A percentile compares a stretch with the other conserved stretches of the same genome.
These are phyloP conservation scores for Lutraria rhynchaena DNA, from an alignment of 1,140 invertebrate species.

Conservation along the genomic window DNA sequence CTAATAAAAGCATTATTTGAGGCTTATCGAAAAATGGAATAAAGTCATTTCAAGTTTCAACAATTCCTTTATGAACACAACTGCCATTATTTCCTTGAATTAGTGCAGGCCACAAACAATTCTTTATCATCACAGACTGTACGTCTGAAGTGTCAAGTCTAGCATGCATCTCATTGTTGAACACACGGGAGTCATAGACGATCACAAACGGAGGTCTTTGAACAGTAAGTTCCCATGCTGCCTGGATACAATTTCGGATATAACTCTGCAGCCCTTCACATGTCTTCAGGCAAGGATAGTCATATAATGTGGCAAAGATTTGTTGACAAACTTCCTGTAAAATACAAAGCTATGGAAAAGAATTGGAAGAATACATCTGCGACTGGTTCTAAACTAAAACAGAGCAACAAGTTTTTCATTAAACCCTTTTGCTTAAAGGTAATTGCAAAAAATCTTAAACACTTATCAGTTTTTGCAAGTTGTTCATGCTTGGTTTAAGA, in stretches of 20 bases:
- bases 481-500: too few species aligned
- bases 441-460: too few species aligned
- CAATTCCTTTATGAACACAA: constrained; percentile 89
- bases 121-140: constrained; percentile 85
- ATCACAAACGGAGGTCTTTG: constrained; percentile 84
- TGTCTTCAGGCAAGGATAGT: constrained; percentile 88
- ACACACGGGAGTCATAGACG: constrained; percentile 85
- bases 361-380: too few species aligned
- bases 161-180: constrained; percentile 85
- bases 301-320: constrained; percentile 88
- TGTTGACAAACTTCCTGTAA: constrained; percentile 86
- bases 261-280: constrained; percentile 86
- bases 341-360: constrained; percentile 8
- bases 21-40: too few species aligned
- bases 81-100: constrained; percentile 85
- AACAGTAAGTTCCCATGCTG: constrained; percentile 85
- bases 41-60: constrained; percentile 87
- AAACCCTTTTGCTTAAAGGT: too few species aligned
- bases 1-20: too few species aligned
- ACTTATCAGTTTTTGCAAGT: too few species aligned
- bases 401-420: too few species aligned
- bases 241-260: constrained; percentile 85
- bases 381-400: too few species aligned
- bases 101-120: constrained; percentile 89
- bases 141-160: constrained; percentile 87